Conservation (phyloP, 2,797 vertebrate genomes). For the Chiloscyllium punctatum region DNA sequence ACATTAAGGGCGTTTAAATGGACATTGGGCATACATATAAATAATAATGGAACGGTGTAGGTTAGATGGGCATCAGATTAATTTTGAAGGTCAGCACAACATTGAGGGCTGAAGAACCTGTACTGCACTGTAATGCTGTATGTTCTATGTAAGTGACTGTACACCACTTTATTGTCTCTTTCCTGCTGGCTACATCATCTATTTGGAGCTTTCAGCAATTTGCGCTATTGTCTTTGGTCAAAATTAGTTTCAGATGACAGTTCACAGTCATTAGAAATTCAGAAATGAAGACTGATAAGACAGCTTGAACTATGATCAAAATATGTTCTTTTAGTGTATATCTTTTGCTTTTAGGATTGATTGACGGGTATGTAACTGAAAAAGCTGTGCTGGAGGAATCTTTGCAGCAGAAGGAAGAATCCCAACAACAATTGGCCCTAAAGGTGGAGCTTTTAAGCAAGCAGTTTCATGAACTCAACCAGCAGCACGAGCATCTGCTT, state of each 20-base stretch:
- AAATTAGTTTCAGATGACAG: not conserved
- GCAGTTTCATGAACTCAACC: slow-evolving; percentile 66
- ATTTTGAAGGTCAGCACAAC: no score
- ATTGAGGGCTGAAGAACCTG: no score
- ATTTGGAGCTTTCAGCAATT: not conserved
- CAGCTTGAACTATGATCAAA: not conserved
- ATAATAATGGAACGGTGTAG: no score
- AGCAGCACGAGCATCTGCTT: slow-evolving; percentile 57
- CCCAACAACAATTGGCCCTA: slow-evolving; percentile 66
- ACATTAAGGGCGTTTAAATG: no score
- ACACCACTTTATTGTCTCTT: no score
- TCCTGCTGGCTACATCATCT: not conserved
- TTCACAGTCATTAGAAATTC: not conserved
- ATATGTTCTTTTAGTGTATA: not conserved
- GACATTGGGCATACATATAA: no score
- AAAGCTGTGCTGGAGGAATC: slow-evolving; percentile 72
- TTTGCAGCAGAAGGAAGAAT: slow-evolving; percentile 72
- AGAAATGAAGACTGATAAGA: not conserved
- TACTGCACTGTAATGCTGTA: no score
- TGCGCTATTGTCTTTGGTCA: not conserved
- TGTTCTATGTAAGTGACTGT: no score
- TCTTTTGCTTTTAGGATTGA: slow-evolving; percentile 60
- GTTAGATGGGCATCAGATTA: no score
- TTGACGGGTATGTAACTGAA: slow-evolving; percentile 80
- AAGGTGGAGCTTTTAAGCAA: slow-evolving; percentile 71